Evolutionary conservation across 92 coral and sea anemone species (phyloP).

Genomic region (Porites lobata): DNA sequence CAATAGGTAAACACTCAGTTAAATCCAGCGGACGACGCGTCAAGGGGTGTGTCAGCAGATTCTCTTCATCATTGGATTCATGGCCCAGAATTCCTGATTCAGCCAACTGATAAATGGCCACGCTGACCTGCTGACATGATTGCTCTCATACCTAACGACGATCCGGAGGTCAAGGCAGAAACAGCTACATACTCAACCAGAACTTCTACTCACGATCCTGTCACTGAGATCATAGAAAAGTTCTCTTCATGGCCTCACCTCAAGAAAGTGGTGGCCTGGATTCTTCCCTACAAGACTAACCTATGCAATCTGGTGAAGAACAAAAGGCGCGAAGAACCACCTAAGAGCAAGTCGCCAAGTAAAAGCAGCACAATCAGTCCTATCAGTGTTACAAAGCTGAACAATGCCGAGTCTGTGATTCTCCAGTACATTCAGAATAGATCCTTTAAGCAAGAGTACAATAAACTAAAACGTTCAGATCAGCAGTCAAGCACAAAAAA

Average conservation of each 20-base stretch:
- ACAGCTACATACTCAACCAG: not conserved
- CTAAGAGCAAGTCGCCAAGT: not conserved
- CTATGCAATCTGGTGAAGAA: not conserved
- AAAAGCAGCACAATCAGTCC: not conserved
- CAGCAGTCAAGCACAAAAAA: not conserved
- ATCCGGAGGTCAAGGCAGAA: conserved; percentile 48
- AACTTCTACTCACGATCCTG: not conserved
- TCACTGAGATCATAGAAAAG: conserved; percentile 19
- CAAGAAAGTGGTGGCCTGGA: conserved; percentile 42
- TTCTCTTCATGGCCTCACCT: conserved; percentile 33
- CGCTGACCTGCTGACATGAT: conserved; percentile 32
- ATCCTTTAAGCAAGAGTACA: not conserved
- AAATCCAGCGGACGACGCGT: conserved; percentile 61
- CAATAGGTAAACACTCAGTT: conserved; percentile 45
- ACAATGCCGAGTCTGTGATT: not conserved
- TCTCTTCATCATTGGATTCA: conserved; percentile 54
- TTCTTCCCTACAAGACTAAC: conserved; percentile 24
- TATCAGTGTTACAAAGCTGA: not conserved
- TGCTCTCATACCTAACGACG: conserved; percentile 8
- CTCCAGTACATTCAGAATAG: not conserved
- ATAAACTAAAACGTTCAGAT: not conserved
- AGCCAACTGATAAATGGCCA: conserved; percentile 42
- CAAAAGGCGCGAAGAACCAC: not conserved
- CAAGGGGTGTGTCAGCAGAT: conserved; percentile 48
- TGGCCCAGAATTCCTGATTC: conserved; percentile 37